Percentiles rank a stretch among this genome's conserved stretches.
Evolutionary conservation across 2,888 invertebrate genomes (phyloP).

Genomic region (Ormyrus thymus): DNA sequence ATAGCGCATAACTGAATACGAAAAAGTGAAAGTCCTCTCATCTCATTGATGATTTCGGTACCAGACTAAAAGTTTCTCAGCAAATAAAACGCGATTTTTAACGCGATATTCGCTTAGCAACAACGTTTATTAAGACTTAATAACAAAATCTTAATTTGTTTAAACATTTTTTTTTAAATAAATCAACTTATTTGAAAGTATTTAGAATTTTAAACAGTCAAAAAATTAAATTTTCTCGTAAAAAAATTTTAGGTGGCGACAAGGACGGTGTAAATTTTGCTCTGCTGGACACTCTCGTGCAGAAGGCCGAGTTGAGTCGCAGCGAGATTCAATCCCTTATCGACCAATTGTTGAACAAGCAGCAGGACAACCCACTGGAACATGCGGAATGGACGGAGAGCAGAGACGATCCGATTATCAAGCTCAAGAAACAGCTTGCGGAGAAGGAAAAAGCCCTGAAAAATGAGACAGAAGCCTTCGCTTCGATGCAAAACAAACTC

Average conservation of each 20-base stretch:
- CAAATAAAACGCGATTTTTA: too few relatives aligned
- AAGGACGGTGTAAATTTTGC: slow-evolving; percentile 83
- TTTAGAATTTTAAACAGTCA: too few relatives aligned
- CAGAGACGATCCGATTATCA: slow-evolving; percentile 88
- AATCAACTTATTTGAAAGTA: too few relatives aligned
- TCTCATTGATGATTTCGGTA: too few relatives aligned
- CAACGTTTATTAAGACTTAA: too few relatives aligned
- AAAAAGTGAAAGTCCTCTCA: too few relatives aligned
- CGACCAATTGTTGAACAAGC: slow-evolving; percentile 91
- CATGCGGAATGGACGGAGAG: slow-evolving; percentile 92
- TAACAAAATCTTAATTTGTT: too few relatives aligned
- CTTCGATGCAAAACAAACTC: slow-evolving; percentile 85
- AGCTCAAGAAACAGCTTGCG: slow-evolving; percentile 90
- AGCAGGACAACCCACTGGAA: slow-evolving; percentile 83
- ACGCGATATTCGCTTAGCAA: too few relatives aligned
- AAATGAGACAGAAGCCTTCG: slow-evolving; percentile 85
- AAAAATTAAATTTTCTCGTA: too few relatives aligned
- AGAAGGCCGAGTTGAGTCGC: slow-evolving; percentile 88
- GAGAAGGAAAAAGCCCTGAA: slow-evolving; percentile 88
- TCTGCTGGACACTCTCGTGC: slow-evolving; percentile 84
- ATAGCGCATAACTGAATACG: too few relatives aligned
- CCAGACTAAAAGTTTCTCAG: too few relatives aligned
- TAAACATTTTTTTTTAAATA: too few relatives aligned
- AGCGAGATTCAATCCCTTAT: slow-evolving; percentile 92
- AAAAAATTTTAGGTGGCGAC: slow-evolving; percentile 77